These are phyloP conservation scores for Leuctra nigra DNA, from an alignment of 2,888 invertebrate species.

Conservation along the genomic window DNA sequence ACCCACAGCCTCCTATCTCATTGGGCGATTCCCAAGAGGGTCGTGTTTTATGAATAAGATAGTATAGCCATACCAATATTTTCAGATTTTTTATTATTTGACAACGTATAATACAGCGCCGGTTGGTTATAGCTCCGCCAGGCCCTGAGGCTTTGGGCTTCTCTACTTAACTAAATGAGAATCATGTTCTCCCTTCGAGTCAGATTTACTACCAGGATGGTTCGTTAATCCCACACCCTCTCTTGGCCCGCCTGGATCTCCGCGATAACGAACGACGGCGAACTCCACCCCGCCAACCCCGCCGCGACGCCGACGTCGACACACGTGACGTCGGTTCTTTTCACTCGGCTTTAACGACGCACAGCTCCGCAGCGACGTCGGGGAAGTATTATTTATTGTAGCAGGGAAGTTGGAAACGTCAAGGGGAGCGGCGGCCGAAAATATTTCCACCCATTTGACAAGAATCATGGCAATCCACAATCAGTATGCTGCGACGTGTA, in stretches of 20 bases:
- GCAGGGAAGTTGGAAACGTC: too few species aligned
- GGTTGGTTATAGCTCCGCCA: background rate
- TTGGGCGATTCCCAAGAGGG: conserved; percentile 7
- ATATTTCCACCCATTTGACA: too few species aligned
- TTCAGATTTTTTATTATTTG: conserved; percentile 17
- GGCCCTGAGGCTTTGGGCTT: conserved; percentile 12
- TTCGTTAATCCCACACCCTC: conserved; percentile 22
- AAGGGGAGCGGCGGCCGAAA: too few species aligned
- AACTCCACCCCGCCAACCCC: conserved; percentile 12
- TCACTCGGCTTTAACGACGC: too few species aligned
- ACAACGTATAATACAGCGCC: conserved; percentile 1
- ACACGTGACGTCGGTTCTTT: too few species aligned
- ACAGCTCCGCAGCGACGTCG: too few species aligned
- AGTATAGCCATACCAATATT: conserved; percentile 10
- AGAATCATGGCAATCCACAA: too few species aligned
- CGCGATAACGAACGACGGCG: conserved; percentile 18
- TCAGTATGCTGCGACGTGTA: too few species aligned
- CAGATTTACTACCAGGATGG: conserved; percentile 20
- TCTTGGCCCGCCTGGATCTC: conserved; percentile 11
- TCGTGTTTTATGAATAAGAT: conserved; percentile 17
- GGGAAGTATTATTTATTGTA: too few species aligned
- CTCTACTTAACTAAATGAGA: conserved; percentile 25
- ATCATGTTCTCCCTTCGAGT: conserved; percentile 21
- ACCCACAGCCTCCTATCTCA: conserved; percentile 9
- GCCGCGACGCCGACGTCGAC: too few species aligned